Evolutionary conservation across 2,888 invertebrate species (phyloP).

Genomic region (Melinaea marsaeus): DNA sequence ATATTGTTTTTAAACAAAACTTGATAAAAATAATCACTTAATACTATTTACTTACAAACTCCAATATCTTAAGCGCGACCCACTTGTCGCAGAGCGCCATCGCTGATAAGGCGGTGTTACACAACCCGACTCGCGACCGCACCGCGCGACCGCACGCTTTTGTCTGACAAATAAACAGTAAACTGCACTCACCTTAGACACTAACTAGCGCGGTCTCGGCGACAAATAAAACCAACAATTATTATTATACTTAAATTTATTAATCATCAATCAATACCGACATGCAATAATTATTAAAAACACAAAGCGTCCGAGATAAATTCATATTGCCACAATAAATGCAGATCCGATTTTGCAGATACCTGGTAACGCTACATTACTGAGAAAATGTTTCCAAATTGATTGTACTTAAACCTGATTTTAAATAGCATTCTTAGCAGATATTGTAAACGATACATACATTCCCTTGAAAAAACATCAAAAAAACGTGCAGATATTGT

Average conservation of each 20-base stretch:
- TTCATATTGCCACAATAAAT: slow-evolving; percentile 65
- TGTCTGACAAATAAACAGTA: slow-evolving; percentile 50
- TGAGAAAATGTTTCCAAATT: slow-evolving; percentile 75
- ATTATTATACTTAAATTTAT: slow-evolving; percentile 77
- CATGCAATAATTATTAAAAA: slow-evolving; percentile 70
- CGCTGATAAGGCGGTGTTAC: slow-evolving; percentile 28
- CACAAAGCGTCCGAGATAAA: slow-evolving; percentile 70
- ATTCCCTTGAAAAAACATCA: slow-evolving; percentile 75
- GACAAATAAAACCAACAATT: slow-evolving; percentile 62
- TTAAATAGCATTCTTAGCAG: slow-evolving; percentile 69
- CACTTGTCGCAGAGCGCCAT: slow-evolving; percentile 76
- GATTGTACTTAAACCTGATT: slow-evolving; percentile 74
- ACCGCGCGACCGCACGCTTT: slow-evolving; percentile 52
- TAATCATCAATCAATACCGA: slow-evolving; percentile 70
- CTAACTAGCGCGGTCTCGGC: slow-evolving; percentile 29
- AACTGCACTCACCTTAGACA: slow-evolving; percentile 41
- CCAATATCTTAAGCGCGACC: slow-evolving; percentile 75
- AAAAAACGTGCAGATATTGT: slow-evolving; percentile 63
- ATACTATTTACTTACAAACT: slow-evolving; percentile 62
- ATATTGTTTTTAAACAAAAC: too few species aligned
- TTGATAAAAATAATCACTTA: too few species aligned
- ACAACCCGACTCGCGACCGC: slow-evolving; percentile 46
- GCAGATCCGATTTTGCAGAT: slow-evolving; percentile 62
- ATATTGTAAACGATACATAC: slow-evolving; percentile 70
- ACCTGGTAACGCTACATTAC: slow-evolving; percentile 71